phyloP scores from a whole-genome alignment of 2,797 vertebrate species.

The Hylomyscus alleni region DNA sequence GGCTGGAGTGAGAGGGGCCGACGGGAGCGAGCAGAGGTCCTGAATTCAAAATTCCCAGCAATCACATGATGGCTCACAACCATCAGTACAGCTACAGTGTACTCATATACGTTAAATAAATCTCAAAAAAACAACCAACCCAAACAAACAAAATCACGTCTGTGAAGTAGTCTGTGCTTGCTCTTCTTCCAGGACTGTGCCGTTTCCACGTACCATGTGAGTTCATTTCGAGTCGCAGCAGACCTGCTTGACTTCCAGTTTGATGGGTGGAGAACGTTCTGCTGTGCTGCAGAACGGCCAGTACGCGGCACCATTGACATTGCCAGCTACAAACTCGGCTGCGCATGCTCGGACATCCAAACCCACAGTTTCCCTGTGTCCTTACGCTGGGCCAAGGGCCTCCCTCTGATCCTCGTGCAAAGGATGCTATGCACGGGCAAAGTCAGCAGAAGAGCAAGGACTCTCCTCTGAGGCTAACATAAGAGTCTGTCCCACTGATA shows the following conservation, averaged over 20 bases:
- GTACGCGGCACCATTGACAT: neutral
- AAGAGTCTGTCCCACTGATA: neutral
- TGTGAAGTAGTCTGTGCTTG: neutral
- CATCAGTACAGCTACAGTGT: too few species aligned
- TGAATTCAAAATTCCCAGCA: too few species aligned
- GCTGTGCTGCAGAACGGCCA: neutral
- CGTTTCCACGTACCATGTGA: neutral
- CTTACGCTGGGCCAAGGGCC: neutral
- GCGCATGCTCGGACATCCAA: neutral
- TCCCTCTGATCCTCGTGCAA: neutral
- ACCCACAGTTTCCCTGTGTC: neutral
- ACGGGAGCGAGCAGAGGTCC: too few species aligned
- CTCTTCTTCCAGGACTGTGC: neutral
- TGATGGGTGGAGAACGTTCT: neutral
- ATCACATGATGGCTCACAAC: too few species aligned
- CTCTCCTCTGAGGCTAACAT: neutral
- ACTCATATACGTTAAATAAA: too few species aligned
- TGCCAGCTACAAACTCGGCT: neutral
- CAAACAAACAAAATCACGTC: neutral
- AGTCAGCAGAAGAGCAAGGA: neutral
- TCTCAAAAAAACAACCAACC: neutral
- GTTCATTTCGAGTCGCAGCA: slow-evolving; percentile 5
- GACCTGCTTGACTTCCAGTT: neutral
- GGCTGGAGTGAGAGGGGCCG: too few species aligned
- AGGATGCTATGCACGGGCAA: neutral